These are phyloP conservation scores for Stenolophus ochropezus DNA, from an alignment of 2,888 invertebrate species.

Conservation along the genomic window DNA sequence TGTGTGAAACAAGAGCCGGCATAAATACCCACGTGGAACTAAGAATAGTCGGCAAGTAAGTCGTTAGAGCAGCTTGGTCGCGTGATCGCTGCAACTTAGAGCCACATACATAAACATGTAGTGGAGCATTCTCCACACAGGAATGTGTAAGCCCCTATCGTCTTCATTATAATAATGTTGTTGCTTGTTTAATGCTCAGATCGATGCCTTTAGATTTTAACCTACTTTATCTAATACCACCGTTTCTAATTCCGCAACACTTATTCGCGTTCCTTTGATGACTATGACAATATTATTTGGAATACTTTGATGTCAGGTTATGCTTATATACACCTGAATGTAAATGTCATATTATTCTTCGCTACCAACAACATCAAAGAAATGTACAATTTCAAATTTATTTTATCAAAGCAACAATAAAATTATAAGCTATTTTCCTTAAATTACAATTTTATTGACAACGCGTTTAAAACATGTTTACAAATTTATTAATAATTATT, in stretches of 20 bases:
- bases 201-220: constrained; percentile 32
- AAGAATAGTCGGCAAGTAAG: constrained; percentile 52
- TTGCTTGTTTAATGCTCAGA: constrained; percentile 5
- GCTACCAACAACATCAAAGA: neutral
- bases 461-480: neutral
- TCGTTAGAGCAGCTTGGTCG: constrained; percentile 49
- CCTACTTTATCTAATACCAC: constrained; percentile 17
- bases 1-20: constrained; percentile 27
- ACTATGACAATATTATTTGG: constrained; percentile 2
- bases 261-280: constrained; percentile 3
- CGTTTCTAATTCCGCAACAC: constrained; percentile 9
- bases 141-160: neutral
- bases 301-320: neutral
- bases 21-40: constrained; percentile 40
- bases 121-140: neutral
- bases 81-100: constrained; percentile 57
- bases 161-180: constrained; percentile 37
- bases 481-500: neutral
- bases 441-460: neutral
- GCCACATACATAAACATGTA: constrained; percentile 54
- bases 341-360: neutral
- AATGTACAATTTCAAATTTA: neutral
- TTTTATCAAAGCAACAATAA: neutral
- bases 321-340: neutral
- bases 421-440: neutral